Evolutionary conservation across 1,140 invertebrate species (phyloP).

Genomic region (Drosophila lacteicornis): DNA sequence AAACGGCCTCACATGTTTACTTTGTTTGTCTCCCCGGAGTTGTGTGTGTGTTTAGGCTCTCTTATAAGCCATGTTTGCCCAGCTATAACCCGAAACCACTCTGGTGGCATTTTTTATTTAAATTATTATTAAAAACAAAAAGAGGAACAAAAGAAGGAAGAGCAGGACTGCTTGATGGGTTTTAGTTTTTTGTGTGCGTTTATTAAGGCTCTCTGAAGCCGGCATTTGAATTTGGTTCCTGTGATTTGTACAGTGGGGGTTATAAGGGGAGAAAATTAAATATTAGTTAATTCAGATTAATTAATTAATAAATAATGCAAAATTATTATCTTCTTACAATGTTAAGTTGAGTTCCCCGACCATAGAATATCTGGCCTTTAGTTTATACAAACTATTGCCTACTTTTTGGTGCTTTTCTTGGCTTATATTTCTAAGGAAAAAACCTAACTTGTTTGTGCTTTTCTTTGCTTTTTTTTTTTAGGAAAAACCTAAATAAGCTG

Average conservation of each 20-base stretch:
- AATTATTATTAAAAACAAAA: slow-evolving; percentile 77
- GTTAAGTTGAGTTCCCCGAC: not conserved
- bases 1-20: slow-evolving; percentile 58
- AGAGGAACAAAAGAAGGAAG: slow-evolving; percentile 22
- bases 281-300: not conserved
- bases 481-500: too few relatives aligned
- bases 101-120: slow-evolving; percentile 80
- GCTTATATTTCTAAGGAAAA: not conserved
- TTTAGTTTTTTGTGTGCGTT: slow-evolving; percentile 6
- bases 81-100: slow-evolving; percentile 66
- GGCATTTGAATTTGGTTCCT: slow-evolving; percentile 42
- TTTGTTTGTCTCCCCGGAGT: slow-evolving; percentile 40
- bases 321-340: not conserved
- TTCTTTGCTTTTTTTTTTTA: too few relatives aligned
- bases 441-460: not conserved
- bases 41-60: slow-evolving; percentile 66
- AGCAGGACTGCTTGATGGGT: slow-evolving; percentile 14
- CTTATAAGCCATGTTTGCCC: slow-evolving; percentile 57
- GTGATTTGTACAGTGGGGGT: slow-evolving; percentile 21
- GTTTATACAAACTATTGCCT: not conserved
- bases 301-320: too few relatives aligned
- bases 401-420: not conserved
- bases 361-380: not conserved
- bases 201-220: slow-evolving; percentile 25
- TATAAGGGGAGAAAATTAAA: not conserved